Base-by-base conservation (phyloP, 2,113 vertebrate species). In the Ammodytes marinus region DNA sequence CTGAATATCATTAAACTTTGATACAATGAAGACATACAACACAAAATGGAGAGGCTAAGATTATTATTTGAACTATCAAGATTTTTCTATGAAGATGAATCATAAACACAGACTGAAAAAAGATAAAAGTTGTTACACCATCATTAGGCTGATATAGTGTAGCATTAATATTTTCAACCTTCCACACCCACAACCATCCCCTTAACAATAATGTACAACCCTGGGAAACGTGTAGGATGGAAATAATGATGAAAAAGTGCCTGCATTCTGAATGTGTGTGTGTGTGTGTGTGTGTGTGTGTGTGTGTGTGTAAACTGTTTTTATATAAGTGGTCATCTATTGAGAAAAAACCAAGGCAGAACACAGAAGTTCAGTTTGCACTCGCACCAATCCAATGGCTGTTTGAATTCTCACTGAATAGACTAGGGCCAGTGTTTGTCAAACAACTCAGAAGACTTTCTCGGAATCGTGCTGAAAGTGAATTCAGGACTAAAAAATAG, bases 281-380 rank as follows among this genome's bases (percentile, higher is more conserved):
- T 27, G 27, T 27, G 27, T 27, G 27, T 27, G 27, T 27, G 27
- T 2, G 27, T 27, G 27, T 73, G 27, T 2, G 27, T 27, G 27
- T 73, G 39, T 58, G 49, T 69, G 8, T 42, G 66, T 75, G 11
- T 52, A 45, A 47, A 59, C 58, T 63, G 40, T 64, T 52, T 64
- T 77, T 79, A 74, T 6, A 59, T 64, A 27, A 57, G 7, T 17
- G 15, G 39, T 58, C 40, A 72, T 64, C 58, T 69, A 74, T 19
- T 49, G 53, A 69, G 8, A 15, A 47, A 54, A 80, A 7, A 19
- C 49, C 14, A 9, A 8, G 35, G 1, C 2, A 49, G 42, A 64
- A 42, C 14, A 27, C n/a, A 55, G 17, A 47, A 40, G 49, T n/a
- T 68, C 35, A 19, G 42, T 45, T 64, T 42, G 19, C 54, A n/a